phyloP scores from a whole-genome alignment of 2,113 vertebrate species.

The Indicator maculatus region DNA sequence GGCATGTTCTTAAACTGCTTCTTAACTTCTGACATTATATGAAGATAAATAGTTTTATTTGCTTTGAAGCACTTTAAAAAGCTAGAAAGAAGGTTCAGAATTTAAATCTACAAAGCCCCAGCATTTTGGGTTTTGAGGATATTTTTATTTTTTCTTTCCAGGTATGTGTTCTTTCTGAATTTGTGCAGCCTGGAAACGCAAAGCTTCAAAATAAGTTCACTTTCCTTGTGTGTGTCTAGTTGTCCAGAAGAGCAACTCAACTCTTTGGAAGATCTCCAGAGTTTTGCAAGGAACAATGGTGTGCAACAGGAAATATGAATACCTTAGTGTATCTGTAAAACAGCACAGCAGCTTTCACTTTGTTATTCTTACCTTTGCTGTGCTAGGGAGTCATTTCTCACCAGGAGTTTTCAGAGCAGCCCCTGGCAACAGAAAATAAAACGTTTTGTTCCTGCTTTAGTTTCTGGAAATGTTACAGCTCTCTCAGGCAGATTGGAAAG shows the following conservation, averaged over 20 bases:
- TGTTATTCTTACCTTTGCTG: neutral
- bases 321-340: neutral
- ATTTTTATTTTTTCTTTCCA: conserved; percentile 46
- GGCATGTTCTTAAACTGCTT: neutral
- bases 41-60: neutral
- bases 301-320: conserved; percentile 28
- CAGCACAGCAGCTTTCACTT: neutral
- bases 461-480: neutral
- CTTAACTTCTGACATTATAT: neutral
- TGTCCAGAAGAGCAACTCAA: conserved; percentile 79
- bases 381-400: neutral
- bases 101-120: neutral
- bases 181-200: conserved; percentile 70
- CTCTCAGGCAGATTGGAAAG: neutral
- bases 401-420: neutral
- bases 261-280: conserved; percentile 79
- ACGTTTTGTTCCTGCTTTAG: neutral
- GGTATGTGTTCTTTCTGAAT: conserved; percentile 82
- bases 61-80: neutral
- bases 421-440: neutral
- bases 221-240: conserved; percentile 77
- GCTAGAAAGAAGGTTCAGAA: neutral
- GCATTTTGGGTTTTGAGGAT: neutral
- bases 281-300: conserved; percentile 81
- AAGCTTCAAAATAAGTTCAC: conserved; percentile 51